These are phyloP conservation scores for Arge pagana DNA, from an alignment of 2,888 invertebrate genomes.

Conservation along the genomic window DNA sequence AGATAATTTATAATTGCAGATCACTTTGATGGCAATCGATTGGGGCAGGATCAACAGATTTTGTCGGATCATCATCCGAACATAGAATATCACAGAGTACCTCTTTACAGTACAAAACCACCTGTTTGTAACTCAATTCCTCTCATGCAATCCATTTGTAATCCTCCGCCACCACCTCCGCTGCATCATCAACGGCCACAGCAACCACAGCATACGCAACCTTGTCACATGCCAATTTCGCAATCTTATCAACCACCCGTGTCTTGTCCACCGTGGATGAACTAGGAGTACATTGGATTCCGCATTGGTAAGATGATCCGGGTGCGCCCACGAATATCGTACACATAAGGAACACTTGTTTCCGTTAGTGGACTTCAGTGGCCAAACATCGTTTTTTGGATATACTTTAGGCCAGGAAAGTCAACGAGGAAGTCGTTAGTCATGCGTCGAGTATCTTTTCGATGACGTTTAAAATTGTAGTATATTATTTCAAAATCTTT, in stretches of 20 bases:
- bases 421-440: no score
- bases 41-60: conserved; percentile 39
- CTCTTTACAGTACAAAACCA: conserved; percentile 43
- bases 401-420: no score
- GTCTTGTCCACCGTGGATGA: conserved; percentile 47
- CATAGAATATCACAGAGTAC: conserved; percentile 44
- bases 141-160: conserved; percentile 49
- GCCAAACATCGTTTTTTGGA: no score
- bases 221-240: conserved; percentile 44
- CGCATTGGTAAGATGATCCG: no score
- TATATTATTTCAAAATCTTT: no score
- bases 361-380: no score
- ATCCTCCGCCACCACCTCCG: conserved; percentile 49
- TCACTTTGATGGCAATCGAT: conserved; percentile 43
- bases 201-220: conserved; percentile 42
- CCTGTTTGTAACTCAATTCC: conserved; percentile 44
- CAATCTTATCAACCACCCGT: conserved; percentile 43
- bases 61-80: conserved; percentile 41
- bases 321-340: no score
- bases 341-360: no score
- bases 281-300: conserved; percentile 33
- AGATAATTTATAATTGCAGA: conserved; percentile 30
- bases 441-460: no score
- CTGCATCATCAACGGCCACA: conserved; percentile 35
- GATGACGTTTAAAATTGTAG: no score